phyloP scores from a whole-genome alignment of 2,888 invertebrate genomes.

The Chrysomela aeneicollis region DNA sequence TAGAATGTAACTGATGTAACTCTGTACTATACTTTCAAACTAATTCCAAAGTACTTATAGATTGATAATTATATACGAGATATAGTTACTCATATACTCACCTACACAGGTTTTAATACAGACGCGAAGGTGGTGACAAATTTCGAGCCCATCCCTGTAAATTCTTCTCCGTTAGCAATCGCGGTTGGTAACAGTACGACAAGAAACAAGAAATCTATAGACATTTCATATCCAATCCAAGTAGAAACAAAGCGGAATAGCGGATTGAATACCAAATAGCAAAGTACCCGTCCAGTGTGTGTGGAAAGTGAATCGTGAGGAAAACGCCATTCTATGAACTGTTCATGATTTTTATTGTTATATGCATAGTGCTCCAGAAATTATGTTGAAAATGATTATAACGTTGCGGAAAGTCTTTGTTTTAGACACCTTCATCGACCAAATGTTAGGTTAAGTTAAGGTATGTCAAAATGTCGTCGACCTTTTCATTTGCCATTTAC shows the following conservation, averaged over 20 bases:
- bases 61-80: no score
- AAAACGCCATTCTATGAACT: neutral
- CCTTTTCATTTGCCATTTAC: slow-evolving; percentile 50
- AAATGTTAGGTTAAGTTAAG: slow-evolving; percentile 52
- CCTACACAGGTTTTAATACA: no score
- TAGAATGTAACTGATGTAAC: no score
- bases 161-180: slow-evolving; percentile 34
- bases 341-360: slow-evolving; percentile 11
- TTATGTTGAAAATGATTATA: slow-evolving; percentile 23
- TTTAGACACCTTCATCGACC: slow-evolving; percentile 32
- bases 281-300: slow-evolving; percentile 22
- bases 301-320: slow-evolving; percentile 8
- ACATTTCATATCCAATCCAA: slow-evolving; percentile 29
- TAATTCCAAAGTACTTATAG: no score
- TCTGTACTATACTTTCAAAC: no score
- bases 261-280: slow-evolving; percentile 29
- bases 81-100: no score
- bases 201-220: slow-evolving; percentile 31
- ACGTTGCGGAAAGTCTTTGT: slow-evolving; percentile 18
- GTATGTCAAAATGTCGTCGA: slow-evolving; percentile 59
- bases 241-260: slow-evolving; percentile 34
- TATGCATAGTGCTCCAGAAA: slow-evolving; percentile 23
- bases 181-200: slow-evolving; percentile 32
- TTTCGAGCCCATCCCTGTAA: slow-evolving; percentile 25
- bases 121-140: slow-evolving; percentile 1